Evolutionary conservation across 1,140 invertebrate species (phyloP), one percentile per base, ranked within the genome.

Genomic region (Panagrolaimus sp.): DNA sequence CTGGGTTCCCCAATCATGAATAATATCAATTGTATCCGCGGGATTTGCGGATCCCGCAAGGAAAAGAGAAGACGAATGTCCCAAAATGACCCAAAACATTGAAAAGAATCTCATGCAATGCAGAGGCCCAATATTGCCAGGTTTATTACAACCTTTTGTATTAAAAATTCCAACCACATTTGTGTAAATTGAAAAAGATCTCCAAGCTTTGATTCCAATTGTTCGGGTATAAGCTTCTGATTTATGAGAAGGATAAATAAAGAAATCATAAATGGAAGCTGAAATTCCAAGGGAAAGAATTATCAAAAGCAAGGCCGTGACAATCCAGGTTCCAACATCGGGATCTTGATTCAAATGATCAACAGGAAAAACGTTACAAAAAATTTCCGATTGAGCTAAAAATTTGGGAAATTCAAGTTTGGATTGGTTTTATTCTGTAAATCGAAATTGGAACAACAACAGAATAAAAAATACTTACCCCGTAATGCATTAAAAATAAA

Each of bases 21-120:
- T 21, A 21, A 72, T 69, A 12, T 15, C 32, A 5, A 75, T 26
- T 6, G 52, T 52, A 55, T 74, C 73, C 7, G 69, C 5, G 0
- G 70, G 73, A 63, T 74, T 74, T 28, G 52, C 21, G 14, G 26
- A 43, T 28, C 17, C 24, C 7, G 66, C 17, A n/a, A 45, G 14
- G 7, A 58, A 21, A 0, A 69, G 26, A 0, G 65, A 24, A 21
- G 26, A 15, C 10, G 70, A 38, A 76, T 73, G 64, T n/a, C 72
- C 67, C 12, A 71, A 28, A 12, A 77, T 66, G 8, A 74, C 74
- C 73, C 73, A 74, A 55, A 70, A 65, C 68, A 77, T 74, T 7
- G 76, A 78, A 21, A 74, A 52, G 63, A 76, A 74, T 14, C 73
- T 24, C 44, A 74, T 74, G 21, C 73, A 76, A 46, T 74, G 73